Evolutionary conservation across 2,113 vertebrate genomes (phyloP), one percentile per base, ranked within the genome.

Genomic region (Myotis davidii): DNA sequence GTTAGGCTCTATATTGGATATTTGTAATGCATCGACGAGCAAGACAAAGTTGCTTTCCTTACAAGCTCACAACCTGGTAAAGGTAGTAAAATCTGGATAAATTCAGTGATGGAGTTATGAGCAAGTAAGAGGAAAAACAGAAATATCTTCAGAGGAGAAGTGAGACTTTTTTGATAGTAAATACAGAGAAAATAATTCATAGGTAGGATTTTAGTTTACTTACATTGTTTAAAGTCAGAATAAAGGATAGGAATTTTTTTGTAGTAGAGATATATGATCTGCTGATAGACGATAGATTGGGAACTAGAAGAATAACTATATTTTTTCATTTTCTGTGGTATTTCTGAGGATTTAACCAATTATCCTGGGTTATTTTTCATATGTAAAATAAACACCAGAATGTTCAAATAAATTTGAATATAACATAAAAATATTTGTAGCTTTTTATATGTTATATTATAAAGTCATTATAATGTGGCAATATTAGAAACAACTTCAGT

Each of bases 181-280:
- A 76, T 21, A 12, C 32, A 11, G 25, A 91, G 25, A 72, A 93
- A 48, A 85, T 67, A 77, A 90, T 61, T 74, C 20, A 69, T 73
- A 64, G 25, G 29, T 65, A 50, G 4, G 9, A 34, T 90, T 91
- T 91, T 77, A 34, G 48, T 59, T 87, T 61, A 61, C 72, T 85
- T 94, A 11, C 4, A 10, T 91, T 93, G 34, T 85, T 87, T 65
- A 83, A 93, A n/a, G 5, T 94, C 81, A 84, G 65, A 25, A 77
- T 77, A 52, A 69, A 85, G 3, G n/a, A 48, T 37, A 73, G 37
- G 32, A 48, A 52, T 50, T 83, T 64, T 85, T 64, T 56, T 93
- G 27, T 94, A 17, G 3, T 45, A 77, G 5, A 77, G 9, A 45
- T 88, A 23, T 59, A 9, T 81, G 45, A 37, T 45, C 25, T 85